Evolutionary conservation across 2,113 vertebrate genomes (phyloP).

Genomic region (Festucalex cinctus): DNA sequence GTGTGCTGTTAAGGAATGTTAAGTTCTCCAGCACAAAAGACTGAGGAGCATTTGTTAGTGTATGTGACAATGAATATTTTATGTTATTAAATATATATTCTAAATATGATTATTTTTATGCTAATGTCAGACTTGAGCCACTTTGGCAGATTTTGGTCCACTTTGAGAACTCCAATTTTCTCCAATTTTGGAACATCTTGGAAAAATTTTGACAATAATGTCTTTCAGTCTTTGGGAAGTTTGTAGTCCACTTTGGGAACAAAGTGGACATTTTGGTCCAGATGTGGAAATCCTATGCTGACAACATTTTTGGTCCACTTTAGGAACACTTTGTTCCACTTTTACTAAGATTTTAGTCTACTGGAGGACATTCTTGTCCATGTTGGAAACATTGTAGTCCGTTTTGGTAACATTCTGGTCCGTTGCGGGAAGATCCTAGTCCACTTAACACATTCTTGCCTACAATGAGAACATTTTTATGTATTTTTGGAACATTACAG

Average conservation of each 20-base stretch:
- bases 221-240: neutral
- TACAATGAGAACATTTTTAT: neutral
- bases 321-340: neutral
- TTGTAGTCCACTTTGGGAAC: neutral
- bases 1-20: slow-evolving; percentile 23
- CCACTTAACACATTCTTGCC: no score
- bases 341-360: neutral
- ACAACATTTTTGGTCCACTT: neutral
- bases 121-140: neutral
- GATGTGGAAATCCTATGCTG: no score
- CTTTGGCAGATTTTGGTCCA: neutral
- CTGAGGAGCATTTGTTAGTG: neutral
- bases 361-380: neutral
- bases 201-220: no score
- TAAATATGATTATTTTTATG: no score
- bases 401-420: no score
- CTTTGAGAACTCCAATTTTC: neutral
- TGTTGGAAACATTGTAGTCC: no score
- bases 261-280: neutral
- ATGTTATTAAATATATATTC: neutral
- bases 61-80: neutral
- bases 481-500: neutral
- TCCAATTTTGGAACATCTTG: no score
- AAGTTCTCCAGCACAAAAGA: slow-evolving; percentile 2
- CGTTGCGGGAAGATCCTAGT: no score